A percentile compares a stretch with the other conserved stretches of the same genome.
phyloP scores from a whole-genome alignment of 92 coral and sea anemone species.

The Porites evermanni region DNA sequence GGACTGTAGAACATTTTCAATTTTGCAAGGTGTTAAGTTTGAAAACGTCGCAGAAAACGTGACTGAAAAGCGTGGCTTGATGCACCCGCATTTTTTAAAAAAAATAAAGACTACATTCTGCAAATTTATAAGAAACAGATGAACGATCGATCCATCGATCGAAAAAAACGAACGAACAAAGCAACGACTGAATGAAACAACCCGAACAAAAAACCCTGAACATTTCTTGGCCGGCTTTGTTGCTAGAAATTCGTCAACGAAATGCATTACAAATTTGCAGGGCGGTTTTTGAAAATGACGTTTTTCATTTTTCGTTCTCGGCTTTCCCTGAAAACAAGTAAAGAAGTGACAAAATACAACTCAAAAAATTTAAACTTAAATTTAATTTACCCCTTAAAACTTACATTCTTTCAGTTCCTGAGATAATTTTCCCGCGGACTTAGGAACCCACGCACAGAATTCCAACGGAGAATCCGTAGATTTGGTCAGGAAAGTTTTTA shows the following conservation, averaged over 20 bases:
- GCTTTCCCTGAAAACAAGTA: slow-evolving; percentile 1
- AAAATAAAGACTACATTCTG: too few relatives aligned
- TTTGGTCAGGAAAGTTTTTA: neutral
- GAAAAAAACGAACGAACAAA: too few relatives aligned
- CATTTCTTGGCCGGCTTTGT: neutral
- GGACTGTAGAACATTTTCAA: neutral
- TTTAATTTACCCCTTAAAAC: neutral
- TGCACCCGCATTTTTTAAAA: too few relatives aligned
- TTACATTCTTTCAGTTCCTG: neutral
- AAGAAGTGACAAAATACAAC: neutral
- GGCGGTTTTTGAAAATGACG: neutral
- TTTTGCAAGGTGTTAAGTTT: neutral
- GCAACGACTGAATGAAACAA: neutral
- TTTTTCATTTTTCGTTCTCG: neutral
- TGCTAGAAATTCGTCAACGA: neutral
- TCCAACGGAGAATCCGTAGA: neutral
- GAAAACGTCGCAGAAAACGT: too few relatives aligned
- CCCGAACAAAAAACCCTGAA: too few relatives aligned
- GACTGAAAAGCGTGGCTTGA: too few relatives aligned
- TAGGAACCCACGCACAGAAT: neutral
- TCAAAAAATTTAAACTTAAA: too few relatives aligned
- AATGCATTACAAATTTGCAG: neutral
- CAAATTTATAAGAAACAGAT: too few relatives aligned
- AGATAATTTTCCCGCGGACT: neutral
- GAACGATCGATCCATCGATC: too few relatives aligned